Base-by-base conservation (phyloP, 2,888 invertebrate genomes). In the Stenodema calcarata region DNA sequence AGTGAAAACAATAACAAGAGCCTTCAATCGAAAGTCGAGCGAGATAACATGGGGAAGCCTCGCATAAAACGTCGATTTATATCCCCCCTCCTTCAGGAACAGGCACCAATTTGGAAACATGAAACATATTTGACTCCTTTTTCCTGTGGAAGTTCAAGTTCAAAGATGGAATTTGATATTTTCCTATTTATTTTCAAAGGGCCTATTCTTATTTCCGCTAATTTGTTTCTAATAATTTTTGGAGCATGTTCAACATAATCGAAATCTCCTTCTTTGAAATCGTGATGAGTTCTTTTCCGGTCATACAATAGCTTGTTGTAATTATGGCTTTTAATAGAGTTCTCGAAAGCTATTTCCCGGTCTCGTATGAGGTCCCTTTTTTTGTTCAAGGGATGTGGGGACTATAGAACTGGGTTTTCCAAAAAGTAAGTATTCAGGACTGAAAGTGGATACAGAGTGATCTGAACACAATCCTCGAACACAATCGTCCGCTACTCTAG, bases 221-320 rank as follows among this genome's bases (percentile, higher is more conserved):
- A 23, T 88, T 90, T 90, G 87, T 89, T 90, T 84, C 90, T 89
- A 79, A 90, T 90, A 84, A 90, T 41, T 87, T 84, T 88, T 75
- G 90, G 89, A 23, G 89, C 90, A 88, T 90, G 90, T 89, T 90
- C 89, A 1, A 90, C 87, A 80, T 89, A 90, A n/a, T 90, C 90
- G 73, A 86, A 30, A 86, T 90, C 90, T 62, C 90, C 90, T 14
- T 89, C 88, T n/a, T 90, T 89, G 44, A 90, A 90, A 30, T 89
- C 73, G 18, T 89, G 87, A 7, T 89, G 42, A 88, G 89, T 90
- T 85, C 89, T 41, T 6, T 79, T 12, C 27, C 47, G 41, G 47
- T 79, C 79, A 27, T 44, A 27, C 35, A 76, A 35, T 76, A 27
- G 27, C 18, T 76, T 76, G 18, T 76, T 76, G 35, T 76, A 76